Evolutionary conservation across 2,888 invertebrate species (phyloP).

Genomic region (Coremacera marginata): DNA sequence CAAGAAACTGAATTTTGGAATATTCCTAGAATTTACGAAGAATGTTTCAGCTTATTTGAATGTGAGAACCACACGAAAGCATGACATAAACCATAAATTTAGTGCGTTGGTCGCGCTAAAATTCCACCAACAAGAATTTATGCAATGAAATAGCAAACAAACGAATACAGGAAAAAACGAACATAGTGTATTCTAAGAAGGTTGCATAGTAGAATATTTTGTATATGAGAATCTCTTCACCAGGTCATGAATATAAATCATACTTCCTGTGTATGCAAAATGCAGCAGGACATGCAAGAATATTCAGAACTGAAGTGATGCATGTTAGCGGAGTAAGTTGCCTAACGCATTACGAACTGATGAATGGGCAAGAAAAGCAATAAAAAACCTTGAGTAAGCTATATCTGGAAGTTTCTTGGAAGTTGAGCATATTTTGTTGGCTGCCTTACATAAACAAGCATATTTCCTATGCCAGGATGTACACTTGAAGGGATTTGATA

Average conservation of each 20-base stretch:
- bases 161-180: neutral
- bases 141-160: neutral
- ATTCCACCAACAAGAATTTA: neutral
- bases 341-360: neutral
- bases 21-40: constrained; percentile 28
- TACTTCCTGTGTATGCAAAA: neutral
- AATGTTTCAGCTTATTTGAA: constrained; percentile 22
- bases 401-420: neutral
- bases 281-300: neutral
- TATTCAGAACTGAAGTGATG: neutral
- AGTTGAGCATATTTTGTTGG: neutral
- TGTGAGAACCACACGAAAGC: constrained; percentile 21
- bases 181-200: neutral
- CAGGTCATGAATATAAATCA: neutral
- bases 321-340: too few species aligned
- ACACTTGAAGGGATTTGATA: neutral
- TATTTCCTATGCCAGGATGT: too few species aligned
- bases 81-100: constrained; percentile 28
- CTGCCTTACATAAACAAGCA: neutral
- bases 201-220: neutral
- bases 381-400: neutral
- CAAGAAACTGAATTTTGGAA: neutral
- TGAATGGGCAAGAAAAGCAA: neutral
- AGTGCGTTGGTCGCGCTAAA: neutral
- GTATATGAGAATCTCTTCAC: neutral